These are phyloP conservation scores for Iselma pallidipennis DNA, from an alignment of 2,888 invertebrate species.

Conservation along the genomic window DNA sequence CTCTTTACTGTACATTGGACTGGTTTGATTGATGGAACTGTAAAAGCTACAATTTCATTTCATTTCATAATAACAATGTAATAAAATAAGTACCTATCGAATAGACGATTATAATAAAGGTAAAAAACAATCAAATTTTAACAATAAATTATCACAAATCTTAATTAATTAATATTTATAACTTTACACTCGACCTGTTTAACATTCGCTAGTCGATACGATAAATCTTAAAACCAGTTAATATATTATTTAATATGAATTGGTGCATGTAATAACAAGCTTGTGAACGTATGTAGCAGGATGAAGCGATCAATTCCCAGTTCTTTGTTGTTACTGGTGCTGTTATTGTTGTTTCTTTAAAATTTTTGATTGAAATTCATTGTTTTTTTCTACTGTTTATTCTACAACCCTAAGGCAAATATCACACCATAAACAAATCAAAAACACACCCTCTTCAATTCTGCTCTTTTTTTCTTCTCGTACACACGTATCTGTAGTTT, in stretches of 20 bases:
- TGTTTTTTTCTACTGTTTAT: neutral
- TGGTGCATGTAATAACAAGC: conserved; percentile 22
- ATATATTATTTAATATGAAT: conserved; percentile 26
- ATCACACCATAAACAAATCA: neutral
- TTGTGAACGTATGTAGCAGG: conserved; percentile 12
- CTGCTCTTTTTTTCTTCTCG: neutral
- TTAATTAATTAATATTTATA: conserved; percentile 28
- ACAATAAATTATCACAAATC: conserved; percentile 13
- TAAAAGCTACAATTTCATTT: neutral
- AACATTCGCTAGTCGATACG: conserved; percentile 22
- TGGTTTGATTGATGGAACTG: neutral
- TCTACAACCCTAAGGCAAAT: neutral
- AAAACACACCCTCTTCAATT: neutral
- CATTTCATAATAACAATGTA: neutral
- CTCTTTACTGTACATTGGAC: neutral
- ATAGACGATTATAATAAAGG: neutral
- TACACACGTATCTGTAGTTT: neutral
- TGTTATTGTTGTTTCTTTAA: no score
- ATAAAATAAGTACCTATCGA: neutral
- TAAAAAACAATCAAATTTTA: conserved; percentile 1
- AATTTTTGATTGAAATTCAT: neutral
- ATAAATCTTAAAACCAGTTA: conserved; percentile 27
- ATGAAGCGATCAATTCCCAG: neutral
- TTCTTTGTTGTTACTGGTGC: neutral
- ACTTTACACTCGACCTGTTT: conserved; percentile 25